Percentiles rank a stretch among this genome's conserved stretches.
phyloP scores from a whole-genome alignment of 2,113 vertebrate species.

The Onychorhynchus coronatus region DNA sequence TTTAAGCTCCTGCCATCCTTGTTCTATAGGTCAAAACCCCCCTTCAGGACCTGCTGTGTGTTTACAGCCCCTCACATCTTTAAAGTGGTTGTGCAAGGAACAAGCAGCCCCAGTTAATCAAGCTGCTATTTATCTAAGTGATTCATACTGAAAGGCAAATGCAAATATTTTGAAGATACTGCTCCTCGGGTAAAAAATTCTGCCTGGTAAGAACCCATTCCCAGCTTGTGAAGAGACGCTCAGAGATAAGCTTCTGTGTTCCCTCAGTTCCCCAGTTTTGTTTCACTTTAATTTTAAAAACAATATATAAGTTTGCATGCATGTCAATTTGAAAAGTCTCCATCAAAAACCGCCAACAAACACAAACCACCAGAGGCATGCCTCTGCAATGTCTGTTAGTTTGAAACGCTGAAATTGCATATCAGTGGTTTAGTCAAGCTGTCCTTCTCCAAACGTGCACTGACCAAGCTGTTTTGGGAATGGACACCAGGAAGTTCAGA shows the following conservation, averaged over 20 bases:
- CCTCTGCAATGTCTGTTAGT: neutral
- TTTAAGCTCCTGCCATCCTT: neutral
- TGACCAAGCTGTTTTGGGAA: neutral
- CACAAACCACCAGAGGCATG: neutral
- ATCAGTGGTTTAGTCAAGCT: neutral
- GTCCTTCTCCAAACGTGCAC: neutral
- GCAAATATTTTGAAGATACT: neutral
- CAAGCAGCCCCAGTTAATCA: neutral
- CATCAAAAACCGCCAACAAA: neutral
- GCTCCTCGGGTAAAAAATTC: neutral
- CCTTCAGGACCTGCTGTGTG: neutral
- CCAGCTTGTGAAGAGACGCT: neutral
- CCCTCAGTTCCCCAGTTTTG: neutral
- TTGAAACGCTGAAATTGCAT: neutral
- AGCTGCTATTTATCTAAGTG: neutral
- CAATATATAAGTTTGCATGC: neutral
- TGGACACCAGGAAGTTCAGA: neutral
- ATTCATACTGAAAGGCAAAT: neutral
- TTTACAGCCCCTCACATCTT: neutral
- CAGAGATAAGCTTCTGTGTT: neutral
- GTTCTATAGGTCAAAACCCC: neutral
- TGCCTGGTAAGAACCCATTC: neutral
- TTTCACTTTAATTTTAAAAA: neutral
- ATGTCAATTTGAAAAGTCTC: neutral
- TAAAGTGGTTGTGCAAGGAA: neutral